Evolutionary conservation across 2,797 vertebrate species (phyloP).

Genomic region (Gallirallus australis): DNA sequence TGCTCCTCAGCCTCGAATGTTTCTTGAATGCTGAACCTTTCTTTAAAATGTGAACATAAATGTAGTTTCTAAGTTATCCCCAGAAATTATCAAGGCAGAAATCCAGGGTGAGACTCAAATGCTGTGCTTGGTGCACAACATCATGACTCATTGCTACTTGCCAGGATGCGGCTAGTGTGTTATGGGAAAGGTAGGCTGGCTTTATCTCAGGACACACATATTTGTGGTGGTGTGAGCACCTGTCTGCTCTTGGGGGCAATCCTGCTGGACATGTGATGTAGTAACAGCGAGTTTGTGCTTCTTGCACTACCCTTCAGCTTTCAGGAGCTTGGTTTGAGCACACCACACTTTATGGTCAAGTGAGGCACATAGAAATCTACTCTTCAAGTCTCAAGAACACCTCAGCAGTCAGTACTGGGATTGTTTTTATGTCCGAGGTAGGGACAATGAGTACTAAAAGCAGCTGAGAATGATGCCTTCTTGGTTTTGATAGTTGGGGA

Average conservation of each 20-base stretch:
- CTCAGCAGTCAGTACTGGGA: accelerated
- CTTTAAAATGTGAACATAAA: too few species aligned
- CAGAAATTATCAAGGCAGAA: neutral
- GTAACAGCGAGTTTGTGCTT: neutral
- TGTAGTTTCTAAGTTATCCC: too few species aligned
- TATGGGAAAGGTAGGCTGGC: neutral
- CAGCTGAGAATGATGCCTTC: neutral
- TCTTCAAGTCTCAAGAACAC: neutral
- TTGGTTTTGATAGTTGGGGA: neutral
- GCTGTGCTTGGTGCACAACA: accelerated
- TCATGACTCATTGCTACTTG: accelerated
- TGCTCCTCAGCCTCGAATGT: too few species aligned
- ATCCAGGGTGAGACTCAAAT: neutral
- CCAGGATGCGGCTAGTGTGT: neutral
- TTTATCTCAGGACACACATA: accelerated
- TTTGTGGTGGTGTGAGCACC: neutral
- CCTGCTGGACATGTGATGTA: neutral
- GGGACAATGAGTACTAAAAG: neutral
- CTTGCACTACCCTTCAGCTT: neutral
- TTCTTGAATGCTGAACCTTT: too few species aligned
- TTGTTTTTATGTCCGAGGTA: neutral
- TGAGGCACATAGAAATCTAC: neutral
- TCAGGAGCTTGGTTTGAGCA: neutral
- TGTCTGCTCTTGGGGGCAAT: neutral
- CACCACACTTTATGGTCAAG: neutral